Conservation (phyloP, 92 coral and sea anemone species). For the Virgularia gustaviana region DNA sequence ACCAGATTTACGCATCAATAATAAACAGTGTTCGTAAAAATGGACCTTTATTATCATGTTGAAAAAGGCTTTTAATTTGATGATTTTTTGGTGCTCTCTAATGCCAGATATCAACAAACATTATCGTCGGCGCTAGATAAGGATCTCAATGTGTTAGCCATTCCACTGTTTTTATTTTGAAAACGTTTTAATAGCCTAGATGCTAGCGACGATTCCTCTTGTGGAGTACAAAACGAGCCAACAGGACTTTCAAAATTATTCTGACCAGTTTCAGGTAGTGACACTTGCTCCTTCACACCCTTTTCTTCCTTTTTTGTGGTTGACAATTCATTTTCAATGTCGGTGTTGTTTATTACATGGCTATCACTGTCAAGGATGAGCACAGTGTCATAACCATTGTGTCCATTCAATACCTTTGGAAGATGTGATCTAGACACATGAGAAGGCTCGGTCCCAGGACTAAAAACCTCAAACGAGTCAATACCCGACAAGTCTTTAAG, state of each 20-base stretch:
- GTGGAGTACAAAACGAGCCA: background rate
- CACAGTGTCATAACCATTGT: too few relatives aligned
- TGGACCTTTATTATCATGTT: too few relatives aligned
- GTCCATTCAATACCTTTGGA: background rate
- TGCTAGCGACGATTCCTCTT: slow-evolving; percentile 4
- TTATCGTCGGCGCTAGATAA: slow-evolving; percentile 11
- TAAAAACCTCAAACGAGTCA: background rate
- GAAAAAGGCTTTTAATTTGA: background rate
- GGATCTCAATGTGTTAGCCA: slow-evolving; percentile 15
- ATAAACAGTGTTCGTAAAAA: too few relatives aligned
- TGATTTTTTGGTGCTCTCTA: background rate
- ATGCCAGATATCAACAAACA: background rate
- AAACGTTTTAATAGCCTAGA: slow-evolving; percentile 23
- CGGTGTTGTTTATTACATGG: background rate
- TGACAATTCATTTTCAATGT: background rate
- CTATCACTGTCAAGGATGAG: background rate
- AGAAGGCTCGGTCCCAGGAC: background rate
- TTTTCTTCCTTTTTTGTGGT: too few relatives aligned
- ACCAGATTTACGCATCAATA: too few relatives aligned
- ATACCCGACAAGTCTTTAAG: slow-evolving; percentile 1
- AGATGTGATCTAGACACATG: background rate
- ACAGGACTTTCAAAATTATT: background rate
- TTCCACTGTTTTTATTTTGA: background rate
- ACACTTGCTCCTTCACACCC: background rate
- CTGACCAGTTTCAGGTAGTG: too few relatives aligned